Evolutionary conservation across 2,888 invertebrate genomes (phyloP).

Genomic region (Silvanus unidentatus): DNA sequence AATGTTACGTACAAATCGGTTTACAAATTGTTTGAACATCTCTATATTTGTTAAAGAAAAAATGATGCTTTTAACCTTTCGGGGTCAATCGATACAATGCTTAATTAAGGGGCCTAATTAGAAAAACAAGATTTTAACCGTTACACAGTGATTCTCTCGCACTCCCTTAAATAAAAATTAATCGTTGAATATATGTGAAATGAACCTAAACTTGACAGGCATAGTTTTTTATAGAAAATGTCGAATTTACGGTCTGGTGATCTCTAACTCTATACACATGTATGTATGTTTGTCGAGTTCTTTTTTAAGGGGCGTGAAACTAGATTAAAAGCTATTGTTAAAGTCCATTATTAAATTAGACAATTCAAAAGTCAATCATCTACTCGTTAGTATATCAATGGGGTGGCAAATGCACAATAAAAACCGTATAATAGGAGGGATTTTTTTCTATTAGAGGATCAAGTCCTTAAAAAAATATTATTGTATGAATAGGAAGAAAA

Average conservation of each 20-base stretch:
- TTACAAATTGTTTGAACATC: constrained; percentile 28
- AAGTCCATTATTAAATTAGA: constrained; percentile 37
- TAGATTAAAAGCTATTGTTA: constrained; percentile 37
- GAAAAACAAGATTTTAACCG: too few species aligned
- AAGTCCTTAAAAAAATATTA: constrained; percentile 10
- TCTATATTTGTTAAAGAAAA: constrained; percentile 13
- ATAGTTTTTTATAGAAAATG: constrained; percentile 27
- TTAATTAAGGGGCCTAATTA: too few species aligned
- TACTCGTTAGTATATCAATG: constrained; percentile 25
- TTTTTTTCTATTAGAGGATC: constrained; percentile 9
- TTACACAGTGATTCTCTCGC: too few species aligned
- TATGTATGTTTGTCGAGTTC: constrained; percentile 2
- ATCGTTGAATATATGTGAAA: too few species aligned
- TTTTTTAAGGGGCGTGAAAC: constrained; percentile 38
- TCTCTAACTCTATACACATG: too few species aligned
- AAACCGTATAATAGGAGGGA: too few species aligned
- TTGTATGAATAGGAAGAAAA: constrained; percentile 5
- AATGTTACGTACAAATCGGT: constrained; percentile 22
- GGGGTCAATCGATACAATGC: too few species aligned
- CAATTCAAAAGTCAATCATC: constrained; percentile 39
- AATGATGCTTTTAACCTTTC: too few species aligned
- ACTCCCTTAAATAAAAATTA: too few species aligned
- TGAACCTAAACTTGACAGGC: too few species aligned
- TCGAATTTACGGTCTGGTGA: constrained; percentile 34
- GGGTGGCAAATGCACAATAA: constrained; percentile 4